Evolutionary conservation across 2,113 vertebrate genomes (phyloP).

Genomic region (Pungitius pungitius): DNA sequence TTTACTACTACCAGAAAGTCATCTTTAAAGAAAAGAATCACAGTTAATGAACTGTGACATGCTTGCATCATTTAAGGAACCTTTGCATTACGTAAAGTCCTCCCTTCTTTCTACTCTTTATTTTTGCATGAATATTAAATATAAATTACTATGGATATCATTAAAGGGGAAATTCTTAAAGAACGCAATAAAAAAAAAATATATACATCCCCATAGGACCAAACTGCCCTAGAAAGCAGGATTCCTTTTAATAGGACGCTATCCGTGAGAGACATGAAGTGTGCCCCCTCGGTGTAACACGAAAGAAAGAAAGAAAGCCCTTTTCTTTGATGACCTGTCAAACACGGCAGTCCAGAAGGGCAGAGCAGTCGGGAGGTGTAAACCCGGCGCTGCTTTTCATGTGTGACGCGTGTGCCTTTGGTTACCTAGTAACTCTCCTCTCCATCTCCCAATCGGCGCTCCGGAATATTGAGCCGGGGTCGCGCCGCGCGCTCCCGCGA

Average conservation of each 20-base stretch:
- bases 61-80: constrained; percentile 28
- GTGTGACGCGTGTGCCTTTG: constrained; percentile 77
- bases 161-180: background rate
- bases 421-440: constrained; percentile 85
- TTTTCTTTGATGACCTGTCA: constrained; percentile 50
- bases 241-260: background rate
- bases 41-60: background rate
- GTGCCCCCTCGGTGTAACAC: constrained; percentile 8
- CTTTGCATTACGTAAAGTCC: constrained; percentile 7
- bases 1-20: background rate
- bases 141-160: constrained; percentile 17
- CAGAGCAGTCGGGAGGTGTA: constrained; percentile 46
- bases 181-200: background rate
- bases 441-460: constrained; percentile 75
- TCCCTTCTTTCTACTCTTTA: constrained; percentile 3
- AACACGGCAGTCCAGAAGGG: constrained; percentile 42
- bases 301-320: constrained; percentile 2
- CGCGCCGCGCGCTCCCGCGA: constrained; percentile 80
- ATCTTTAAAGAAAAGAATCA: background rate
- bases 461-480: constrained; percentile 62
- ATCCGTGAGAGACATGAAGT: constrained; percentile 4
- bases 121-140: constrained; percentile 7
- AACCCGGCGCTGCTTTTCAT: constrained; percentile 56
- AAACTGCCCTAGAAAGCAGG: background rate
- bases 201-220: background rate